Percentiles rank a stretch among this genome's conserved stretches.
These are phyloP conservation scores for Centrocercus urophasianus DNA, from an alignment of 2,113 vertebrate genomes.

Conservation along the genomic window DNA sequence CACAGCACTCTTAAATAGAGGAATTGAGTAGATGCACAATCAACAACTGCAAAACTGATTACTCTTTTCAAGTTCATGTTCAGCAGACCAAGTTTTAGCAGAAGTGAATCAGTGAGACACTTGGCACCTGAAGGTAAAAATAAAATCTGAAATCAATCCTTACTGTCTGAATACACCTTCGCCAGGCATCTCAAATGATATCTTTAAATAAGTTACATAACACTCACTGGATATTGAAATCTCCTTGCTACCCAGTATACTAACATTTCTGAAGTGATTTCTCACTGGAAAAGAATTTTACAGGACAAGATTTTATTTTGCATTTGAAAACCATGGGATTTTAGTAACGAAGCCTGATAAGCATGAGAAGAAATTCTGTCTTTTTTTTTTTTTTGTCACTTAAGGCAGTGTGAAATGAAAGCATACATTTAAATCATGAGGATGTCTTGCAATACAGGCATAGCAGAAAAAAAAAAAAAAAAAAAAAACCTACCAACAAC, in stretches of 20 bases:
- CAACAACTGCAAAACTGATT: conserved; percentile 24
- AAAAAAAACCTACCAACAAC: no score
- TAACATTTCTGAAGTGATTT: background rate
- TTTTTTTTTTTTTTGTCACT: background rate
- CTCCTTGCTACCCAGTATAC: background rate
- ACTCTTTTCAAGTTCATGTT: conserved; percentile 26
- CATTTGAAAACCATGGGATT: background rate
- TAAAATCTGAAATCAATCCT: background rate
- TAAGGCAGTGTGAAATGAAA: background rate
- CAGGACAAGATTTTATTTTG: background rate
- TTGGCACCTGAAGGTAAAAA: background rate
- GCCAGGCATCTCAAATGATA: background rate
- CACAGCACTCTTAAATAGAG: conserved; percentile 13
- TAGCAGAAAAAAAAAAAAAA: background rate
- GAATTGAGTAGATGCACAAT: background rate
- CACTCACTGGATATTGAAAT: background rate
- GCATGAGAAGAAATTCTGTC: background rate
- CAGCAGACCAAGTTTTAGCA: background rate
- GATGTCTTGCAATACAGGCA: background rate
- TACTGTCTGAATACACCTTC: background rate
- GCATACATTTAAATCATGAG: accelerated
- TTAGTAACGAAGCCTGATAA: background rate
- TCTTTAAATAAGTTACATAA: background rate
- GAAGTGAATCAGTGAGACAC: background rate
- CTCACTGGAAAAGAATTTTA: background rate